phyloP scores from a whole-genome alignment of 2,113 vertebrate species.

The Tamias sibiricus region DNA sequence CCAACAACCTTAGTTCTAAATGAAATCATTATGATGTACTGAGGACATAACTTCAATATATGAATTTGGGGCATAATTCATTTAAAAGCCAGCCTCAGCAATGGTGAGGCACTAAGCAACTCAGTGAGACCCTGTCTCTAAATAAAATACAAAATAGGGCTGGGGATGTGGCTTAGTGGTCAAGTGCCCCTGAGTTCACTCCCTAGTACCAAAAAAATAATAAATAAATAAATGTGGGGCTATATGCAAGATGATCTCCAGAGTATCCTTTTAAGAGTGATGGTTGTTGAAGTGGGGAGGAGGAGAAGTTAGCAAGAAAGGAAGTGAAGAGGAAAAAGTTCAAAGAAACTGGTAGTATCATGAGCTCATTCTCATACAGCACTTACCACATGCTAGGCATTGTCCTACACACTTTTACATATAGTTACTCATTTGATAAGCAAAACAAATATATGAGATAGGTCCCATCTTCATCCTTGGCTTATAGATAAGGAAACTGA shows the following conservation, averaged over 20 bases:
- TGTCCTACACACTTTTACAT: neutral
- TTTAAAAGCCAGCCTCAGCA: too few species aligned
- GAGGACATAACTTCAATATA: too few species aligned
- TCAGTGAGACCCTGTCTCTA: too few species aligned
- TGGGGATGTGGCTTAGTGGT: too few species aligned
- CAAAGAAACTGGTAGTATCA: neutral
- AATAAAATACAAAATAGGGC: too few species aligned
- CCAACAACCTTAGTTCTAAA: too few species aligned
- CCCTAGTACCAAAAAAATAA: too few species aligned
- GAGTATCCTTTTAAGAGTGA: neutral
- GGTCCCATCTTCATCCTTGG: neutral
- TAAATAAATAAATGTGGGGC: neutral
- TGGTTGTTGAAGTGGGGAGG: neutral
- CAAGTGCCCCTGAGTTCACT: too few species aligned
- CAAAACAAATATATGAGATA: neutral
- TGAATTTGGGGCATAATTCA: too few species aligned
- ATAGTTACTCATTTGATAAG: conserved; percentile 14
- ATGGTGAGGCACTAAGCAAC: too few species aligned
- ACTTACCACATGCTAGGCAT: neutral
- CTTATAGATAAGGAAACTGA: neutral
- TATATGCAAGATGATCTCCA: neutral
- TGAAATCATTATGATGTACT: too few species aligned
- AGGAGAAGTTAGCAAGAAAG: neutral
- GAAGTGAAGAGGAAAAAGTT: neutral
- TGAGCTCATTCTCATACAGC: neutral